These are phyloP conservation scores for Syrista parreyssii DNA, from an alignment of 2,888 invertebrate species.

Conservation along the genomic window DNA sequence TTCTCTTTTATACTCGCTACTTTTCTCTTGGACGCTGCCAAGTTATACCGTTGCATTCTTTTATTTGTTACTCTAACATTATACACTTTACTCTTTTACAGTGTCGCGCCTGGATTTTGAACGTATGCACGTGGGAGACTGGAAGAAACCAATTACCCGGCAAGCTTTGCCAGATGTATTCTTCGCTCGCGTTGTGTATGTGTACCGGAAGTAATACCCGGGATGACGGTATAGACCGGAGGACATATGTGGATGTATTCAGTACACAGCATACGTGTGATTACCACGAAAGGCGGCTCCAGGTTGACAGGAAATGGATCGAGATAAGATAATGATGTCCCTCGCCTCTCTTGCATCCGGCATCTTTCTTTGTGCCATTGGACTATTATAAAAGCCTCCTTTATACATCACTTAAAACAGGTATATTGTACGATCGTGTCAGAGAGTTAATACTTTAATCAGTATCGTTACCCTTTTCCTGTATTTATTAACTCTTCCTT, in stretches of 20 bases:
- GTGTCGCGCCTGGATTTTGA: background rate
- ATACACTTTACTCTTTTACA: background rate
- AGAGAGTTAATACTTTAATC: background rate
- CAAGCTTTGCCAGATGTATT: constrained; percentile 35
- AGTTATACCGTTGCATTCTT: background rate
- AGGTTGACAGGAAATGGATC: constrained; percentile 61
- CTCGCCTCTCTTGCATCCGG: constrained; percentile 50
- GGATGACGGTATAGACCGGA: constrained; percentile 18
- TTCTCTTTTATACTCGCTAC: background rate
- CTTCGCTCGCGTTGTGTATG: constrained; percentile 12
- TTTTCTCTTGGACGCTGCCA: background rate
- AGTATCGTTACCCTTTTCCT: background rate
- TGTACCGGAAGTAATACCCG: constrained; percentile 46
- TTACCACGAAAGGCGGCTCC: constrained; percentile 49
- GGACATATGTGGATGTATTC: constrained; percentile 25
- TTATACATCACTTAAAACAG: constrained; percentile 34
- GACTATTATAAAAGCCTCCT: constrained; percentile 37
- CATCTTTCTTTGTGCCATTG: constrained; percentile 48
- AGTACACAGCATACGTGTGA: constrained; percentile 29
- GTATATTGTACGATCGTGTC: background rate
- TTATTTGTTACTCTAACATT: background rate
- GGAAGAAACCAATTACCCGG: constrained; percentile 42
- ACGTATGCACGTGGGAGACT: background rate
- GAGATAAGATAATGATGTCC: constrained; percentile 59
- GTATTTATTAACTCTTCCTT: background rate